phyloP scores from a whole-genome alignment of 2,797 vertebrate species.

The Alauda arvensis region DNA sequence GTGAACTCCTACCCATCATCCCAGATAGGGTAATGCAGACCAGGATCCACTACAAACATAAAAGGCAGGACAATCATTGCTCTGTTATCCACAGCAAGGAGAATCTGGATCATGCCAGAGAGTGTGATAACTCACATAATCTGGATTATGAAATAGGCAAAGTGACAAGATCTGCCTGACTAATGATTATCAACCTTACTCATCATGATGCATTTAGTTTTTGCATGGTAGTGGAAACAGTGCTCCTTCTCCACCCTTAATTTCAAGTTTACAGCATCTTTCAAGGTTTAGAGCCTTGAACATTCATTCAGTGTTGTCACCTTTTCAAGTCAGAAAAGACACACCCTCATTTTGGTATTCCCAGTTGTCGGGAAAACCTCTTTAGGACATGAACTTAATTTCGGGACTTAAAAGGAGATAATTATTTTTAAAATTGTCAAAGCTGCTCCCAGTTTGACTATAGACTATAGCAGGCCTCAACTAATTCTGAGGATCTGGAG shows the following conservation, averaged over 20 bases:
- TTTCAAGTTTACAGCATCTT: not conserved
- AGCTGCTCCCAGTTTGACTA: not conserved
- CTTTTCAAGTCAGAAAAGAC: not conserved
- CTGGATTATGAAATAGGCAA: not conserved
- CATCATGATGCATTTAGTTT: not conserved
- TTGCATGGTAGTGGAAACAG: not conserved
- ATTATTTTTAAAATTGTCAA: not conserved
- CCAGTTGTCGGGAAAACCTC: not conserved
- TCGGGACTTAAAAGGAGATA: not conserved
- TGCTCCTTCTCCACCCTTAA: not conserved
- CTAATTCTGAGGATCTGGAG: not conserved
- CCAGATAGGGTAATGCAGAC: not conserved
- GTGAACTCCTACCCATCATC: not conserved
- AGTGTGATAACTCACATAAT: not conserved
- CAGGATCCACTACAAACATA: not conserved
- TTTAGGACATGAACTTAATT: not conserved
- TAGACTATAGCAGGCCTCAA: not conserved
- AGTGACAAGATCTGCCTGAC: not conserved
- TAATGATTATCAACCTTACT: not conserved
- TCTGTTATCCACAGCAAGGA: not conserved
- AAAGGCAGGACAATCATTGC: not conserved
- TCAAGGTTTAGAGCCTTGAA: not conserved
- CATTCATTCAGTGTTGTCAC: not conserved
- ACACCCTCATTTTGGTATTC: not conserved
- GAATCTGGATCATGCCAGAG: not conserved